Percentiles rank a stretch among this genome's conserved stretches.
Evolutionary conservation across 2,888 invertebrate species (phyloP).

Genomic region (Ochropleura plecta): DNA sequence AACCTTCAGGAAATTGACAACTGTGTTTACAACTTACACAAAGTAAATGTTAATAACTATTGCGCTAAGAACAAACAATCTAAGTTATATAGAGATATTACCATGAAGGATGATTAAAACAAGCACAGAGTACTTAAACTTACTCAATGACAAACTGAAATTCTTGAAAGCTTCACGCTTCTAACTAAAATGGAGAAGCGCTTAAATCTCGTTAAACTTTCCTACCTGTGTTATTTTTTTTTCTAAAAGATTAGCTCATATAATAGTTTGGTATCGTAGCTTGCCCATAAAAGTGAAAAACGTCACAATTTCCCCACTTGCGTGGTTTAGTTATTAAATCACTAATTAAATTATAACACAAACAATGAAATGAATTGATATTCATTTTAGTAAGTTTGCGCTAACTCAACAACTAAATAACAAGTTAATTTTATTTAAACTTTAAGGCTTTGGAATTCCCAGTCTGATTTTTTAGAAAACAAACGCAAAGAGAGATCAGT

Average conservation of each 20-base stretch:
- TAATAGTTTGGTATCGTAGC: background rate
- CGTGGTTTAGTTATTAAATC: no score
- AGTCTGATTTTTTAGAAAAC: background rate
- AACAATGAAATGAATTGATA: background rate
- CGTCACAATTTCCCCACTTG: background rate
- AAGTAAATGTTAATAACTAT: background rate
- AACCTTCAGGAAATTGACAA: background rate
- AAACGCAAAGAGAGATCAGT: background rate
- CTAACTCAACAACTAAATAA: background rate
- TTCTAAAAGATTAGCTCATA: background rate
- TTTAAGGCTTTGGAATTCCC: background rate
- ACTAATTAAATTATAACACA: no score
- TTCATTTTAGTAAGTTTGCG: background rate
- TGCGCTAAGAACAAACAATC: background rate
- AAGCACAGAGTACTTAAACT: background rate
- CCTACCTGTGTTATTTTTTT: background rate
- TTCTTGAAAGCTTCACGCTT: conserved; percentile 1
- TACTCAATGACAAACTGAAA: background rate
- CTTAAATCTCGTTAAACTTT: conserved; percentile 11
- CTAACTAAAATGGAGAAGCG: background rate
- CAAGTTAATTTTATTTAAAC: background rate
- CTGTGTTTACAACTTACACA: background rate
- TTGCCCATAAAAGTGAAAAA: background rate
- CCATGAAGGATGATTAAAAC: background rate
- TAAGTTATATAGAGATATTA: conserved; percentile 3